A percentile compares a stretch with the other conserved stretches of the same genome.
Conservation (phyloP, 2,888 invertebrate genomes). For the Helicoverpa assulta region DNA sequence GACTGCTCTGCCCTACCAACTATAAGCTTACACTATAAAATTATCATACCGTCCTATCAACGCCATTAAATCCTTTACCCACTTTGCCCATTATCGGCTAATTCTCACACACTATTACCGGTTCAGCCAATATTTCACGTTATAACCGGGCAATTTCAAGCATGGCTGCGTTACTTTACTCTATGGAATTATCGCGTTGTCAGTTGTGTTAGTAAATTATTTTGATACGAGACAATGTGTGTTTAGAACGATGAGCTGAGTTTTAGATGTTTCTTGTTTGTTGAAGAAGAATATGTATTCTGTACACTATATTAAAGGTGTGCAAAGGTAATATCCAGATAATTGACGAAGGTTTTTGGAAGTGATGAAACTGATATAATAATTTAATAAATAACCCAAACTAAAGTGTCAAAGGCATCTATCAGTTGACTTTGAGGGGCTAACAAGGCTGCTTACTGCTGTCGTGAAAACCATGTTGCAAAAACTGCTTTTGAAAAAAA, state of each 20-base stretch:
- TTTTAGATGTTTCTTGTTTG: background rate
- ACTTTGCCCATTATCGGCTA: constrained; percentile 27
- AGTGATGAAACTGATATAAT: too few relatives aligned
- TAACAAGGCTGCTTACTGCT: too few relatives aligned
- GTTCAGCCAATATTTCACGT: constrained; percentile 30
- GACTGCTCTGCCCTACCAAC: background rate
- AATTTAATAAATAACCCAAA: too few relatives aligned
- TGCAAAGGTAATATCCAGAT: too few relatives aligned
- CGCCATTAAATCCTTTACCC: constrained; percentile 13
- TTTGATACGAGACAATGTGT: constrained; percentile 1
- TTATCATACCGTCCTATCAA: constrained; percentile 16
- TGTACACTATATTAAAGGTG: too few relatives aligned
- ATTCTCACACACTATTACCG: constrained; percentile 21
- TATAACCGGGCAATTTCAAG: constrained; percentile 60
- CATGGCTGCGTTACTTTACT: constrained; percentile 26
- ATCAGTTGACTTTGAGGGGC: too few relatives aligned
- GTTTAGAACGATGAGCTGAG: background rate
- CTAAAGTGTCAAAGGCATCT: too few relatives aligned
- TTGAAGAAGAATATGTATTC: too few relatives aligned
- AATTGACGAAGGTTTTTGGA: too few relatives aligned
- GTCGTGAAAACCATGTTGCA: too few relatives aligned
- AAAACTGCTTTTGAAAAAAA: too few relatives aligned
- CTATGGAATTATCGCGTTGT: constrained; percentile 42
- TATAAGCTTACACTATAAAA: constrained; percentile 1
- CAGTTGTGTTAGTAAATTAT: constrained; percentile 19